phyloP scores from a whole-genome alignment of 92 coral and sea anemone genomes.

The Siderastrea radians region DNA sequence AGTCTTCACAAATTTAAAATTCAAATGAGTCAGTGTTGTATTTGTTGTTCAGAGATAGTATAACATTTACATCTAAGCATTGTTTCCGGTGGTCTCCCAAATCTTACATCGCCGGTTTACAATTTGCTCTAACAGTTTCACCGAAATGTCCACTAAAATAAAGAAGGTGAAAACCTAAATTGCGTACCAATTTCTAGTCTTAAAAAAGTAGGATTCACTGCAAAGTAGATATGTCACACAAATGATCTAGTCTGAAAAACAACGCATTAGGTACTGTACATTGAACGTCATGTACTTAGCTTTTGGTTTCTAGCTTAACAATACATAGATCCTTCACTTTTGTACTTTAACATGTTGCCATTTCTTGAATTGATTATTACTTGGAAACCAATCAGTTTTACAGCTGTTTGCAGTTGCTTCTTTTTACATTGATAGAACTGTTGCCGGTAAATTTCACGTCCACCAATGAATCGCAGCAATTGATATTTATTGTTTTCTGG shows the following conservation, averaged over 20 bases:
- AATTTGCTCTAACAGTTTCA: neutral
- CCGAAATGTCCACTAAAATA: neutral
- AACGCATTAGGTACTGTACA: constrained; percentile 19
- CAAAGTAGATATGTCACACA: neutral
- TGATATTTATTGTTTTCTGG: constrained; percentile 34
- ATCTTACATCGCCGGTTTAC: constrained; percentile 1
- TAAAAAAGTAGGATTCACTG: neutral
- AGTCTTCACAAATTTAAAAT: constrained; percentile 34
- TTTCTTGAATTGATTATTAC: neutral
- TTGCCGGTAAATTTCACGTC: neutral
- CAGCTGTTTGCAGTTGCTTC: neutral
- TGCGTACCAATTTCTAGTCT: neutral
- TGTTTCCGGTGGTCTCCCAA: constrained; percentile 35
- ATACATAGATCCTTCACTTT: neutral
- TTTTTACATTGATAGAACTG: neutral
- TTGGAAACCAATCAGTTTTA: neutral
- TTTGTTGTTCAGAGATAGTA: constrained; percentile 37
- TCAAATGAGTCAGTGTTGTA: constrained; percentile 46
- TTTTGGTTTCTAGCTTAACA: neutral
- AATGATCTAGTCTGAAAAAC: neutral
- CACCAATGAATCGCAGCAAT: constrained; percentile 9
- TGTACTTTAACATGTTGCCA: neutral
- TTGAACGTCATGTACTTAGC: constrained; percentile 20
- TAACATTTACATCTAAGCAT: constrained; percentile 40
- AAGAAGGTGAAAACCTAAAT: neutral